Evolutionary conservation across 2,888 invertebrate species (phyloP), one percentile per base, ranked within the genome.

Genomic region (Metalampra italica): DNA sequence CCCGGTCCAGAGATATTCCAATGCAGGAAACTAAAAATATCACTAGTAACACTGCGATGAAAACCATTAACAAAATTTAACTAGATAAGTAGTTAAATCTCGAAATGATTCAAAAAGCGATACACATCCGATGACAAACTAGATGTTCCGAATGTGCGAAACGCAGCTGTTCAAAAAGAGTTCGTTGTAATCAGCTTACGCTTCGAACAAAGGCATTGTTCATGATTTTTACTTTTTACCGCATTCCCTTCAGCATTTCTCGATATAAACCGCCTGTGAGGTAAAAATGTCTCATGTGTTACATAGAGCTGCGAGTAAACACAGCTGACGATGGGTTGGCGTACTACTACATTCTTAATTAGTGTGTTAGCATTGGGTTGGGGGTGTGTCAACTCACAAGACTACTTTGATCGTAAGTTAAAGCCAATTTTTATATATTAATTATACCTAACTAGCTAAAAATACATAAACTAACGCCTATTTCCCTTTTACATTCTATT

Each of bases 181-280:
- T n/a, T 48, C 59, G 68, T 64, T 73, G 78, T 81, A 74, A 73
- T 56, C 64, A 58, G 62, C 62, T 67, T 61, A 60, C 56, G 57
- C 65, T n/a, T 65, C 62, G 59, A 66, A 73, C 75, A 76, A 75
- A 78, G 75, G 64, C 55, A 73, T 78, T 76, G 79, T 78, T 68
- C 60, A 54, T 48, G 52, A 58, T 56, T 65, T 66, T 71, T 68
- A 58, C 56, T 57, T 54, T 63, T 62, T 72, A n/a, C 75, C 74
- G 56, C 53, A 45, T 22, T 22, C 22, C 3, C 22, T 2, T 22
- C 44, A 49, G 53, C 56, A 44, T 9, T 39, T 39, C 36, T 51
- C 53, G 65, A 79, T 80, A 81, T 78, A 82, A 73, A 62, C 66
- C 80, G 78, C 73, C 77, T 78, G 77, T 65, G 56, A 54, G n/a